Evolutionary conservation across 1,140 invertebrate species (phyloP).

Genomic region (Sycophaga agraensis): DNA sequence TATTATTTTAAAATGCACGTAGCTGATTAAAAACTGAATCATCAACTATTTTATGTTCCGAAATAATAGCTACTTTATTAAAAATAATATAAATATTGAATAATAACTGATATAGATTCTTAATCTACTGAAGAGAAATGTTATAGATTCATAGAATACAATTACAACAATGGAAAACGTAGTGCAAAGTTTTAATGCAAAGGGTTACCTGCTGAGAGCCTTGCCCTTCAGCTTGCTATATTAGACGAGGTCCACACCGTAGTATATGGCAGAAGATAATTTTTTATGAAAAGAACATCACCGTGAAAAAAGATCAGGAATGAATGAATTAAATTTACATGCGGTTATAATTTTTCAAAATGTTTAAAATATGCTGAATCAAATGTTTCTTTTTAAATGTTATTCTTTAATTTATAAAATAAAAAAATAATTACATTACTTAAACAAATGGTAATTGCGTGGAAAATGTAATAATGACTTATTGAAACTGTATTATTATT

Average conservation of each 20-base stretch:
- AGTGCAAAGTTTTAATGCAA: conserved; percentile 38
- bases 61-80: too few species aligned
- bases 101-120: too few species aligned
- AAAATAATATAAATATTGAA: too few species aligned
- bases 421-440: too few species aligned
- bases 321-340: conserved; percentile 36
- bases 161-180: conserved; percentile 5
- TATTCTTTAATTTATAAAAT: too few species aligned
- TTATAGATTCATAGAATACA: background rate
- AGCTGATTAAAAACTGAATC: too few species aligned
- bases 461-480: too few species aligned
- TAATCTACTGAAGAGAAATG: background rate
- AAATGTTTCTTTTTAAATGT: background rate
- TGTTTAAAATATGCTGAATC: conserved; percentile 2
- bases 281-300: conserved; percentile 47
- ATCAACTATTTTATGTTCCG: too few species aligned
- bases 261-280: conserved; percentile 52
- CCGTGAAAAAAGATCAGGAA: conserved; percentile 43
- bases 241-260: conserved; percentile 61
- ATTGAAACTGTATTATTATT: too few species aligned
- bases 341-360: conserved; percentile 12
- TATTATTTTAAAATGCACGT: too few species aligned
- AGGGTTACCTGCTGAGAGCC: conserved; percentile 75
- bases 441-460: too few species aligned
- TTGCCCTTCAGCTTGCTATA: conserved; percentile 80